These are phyloP conservation scores for Parnassius apollo DNA, from an alignment of 2,888 invertebrate genomes.

Conservation along the genomic window DNA sequence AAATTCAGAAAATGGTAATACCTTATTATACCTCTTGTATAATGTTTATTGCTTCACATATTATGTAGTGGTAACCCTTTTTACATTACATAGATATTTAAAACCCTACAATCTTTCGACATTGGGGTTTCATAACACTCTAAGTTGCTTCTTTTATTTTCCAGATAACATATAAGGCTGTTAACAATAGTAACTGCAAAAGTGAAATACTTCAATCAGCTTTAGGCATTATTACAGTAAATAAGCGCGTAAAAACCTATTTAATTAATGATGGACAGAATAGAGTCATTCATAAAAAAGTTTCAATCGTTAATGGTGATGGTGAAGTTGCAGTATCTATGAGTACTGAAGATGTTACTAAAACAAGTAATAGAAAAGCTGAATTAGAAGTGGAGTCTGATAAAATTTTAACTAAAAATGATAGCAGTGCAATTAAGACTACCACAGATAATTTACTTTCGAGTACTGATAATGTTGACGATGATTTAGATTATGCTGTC, in stretches of 20 bases:
- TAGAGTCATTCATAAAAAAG: constrained; percentile 1
- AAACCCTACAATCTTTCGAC: neutral
- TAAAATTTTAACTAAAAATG: neutral
- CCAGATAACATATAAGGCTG: constrained; percentile 40
- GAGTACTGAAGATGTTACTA: neutral
- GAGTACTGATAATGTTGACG: neutral
- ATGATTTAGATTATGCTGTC: constrained; percentile 6
- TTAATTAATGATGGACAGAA: constrained; percentile 20
- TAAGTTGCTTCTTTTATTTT: constrained; percentile 24
- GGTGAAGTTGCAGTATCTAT: neutral
- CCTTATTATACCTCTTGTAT: too few relatives aligned
- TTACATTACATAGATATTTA: neutral
- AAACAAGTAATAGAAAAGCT: neutral
- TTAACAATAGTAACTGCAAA: constrained; percentile 46
- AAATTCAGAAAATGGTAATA: too few relatives aligned
- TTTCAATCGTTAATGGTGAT: neutral
- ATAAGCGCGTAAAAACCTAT: constrained; percentile 42
- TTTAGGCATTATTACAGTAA: constrained; percentile 37
- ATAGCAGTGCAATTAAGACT: neutral
- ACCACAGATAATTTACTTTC: neutral
- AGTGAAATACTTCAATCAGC: constrained; percentile 39
- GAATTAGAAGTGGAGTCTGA: neutral
- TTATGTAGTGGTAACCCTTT: too few relatives aligned
- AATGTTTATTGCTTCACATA: too few relatives aligned
- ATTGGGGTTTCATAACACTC: neutral